Base-by-base conservation (phyloP, 1,140 invertebrate genomes). In the Eumaeus atala region DNA sequence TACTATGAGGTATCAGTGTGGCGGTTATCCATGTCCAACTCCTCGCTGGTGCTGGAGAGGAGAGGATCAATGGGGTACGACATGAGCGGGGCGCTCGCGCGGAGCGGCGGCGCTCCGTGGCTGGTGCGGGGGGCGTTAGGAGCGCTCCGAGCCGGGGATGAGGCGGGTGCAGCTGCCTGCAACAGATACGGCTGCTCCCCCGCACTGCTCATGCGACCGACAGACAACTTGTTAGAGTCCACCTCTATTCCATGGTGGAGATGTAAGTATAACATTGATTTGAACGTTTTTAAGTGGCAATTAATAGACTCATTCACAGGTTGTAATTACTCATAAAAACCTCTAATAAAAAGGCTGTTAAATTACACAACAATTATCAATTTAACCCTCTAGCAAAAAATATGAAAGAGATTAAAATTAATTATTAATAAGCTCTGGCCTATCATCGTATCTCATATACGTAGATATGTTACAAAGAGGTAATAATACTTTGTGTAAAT, bases 1-100 rank as follows among this genome's bases (percentile, higher is more conserved):
- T 74, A 86, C 61, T 86, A 86, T 59, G 83, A 86, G 64, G 72
- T 84, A 0, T 82, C 79, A 7, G 80, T 86, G 6, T 86, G 81
- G 83, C 65, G 76, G 6, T 70, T 84, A 66, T 86, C 83, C 7
- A 71, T 66, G 9, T 75, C 72, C 6, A 86, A 86, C 51, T 60
- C 77, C 1, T 84, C 83, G 0, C 61, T 84, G 16, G 58, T 78
- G 3, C 61, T 84, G 0, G 79, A 78, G 9, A 62, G 72, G 11
- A 68, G 74, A 36, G 71, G 70, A 0, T 72, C 77, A 3, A 75
- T 83, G 77, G 83, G 79, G 0, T 80, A 75, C 35, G 78, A 75
- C 6, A 66, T 70, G 28, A 73, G 77, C 8, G 72, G 74, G 36
- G 77, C 76, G 1, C 53, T 81, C 5, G 73, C 72, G 0, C 66